Percentiles rank a stretch among this genome's conserved stretches.
These are phyloP conservation scores for Danio aesculapii DNA, from an alignment of 2,797 vertebrate species.

Conservation along the genomic window DNA sequence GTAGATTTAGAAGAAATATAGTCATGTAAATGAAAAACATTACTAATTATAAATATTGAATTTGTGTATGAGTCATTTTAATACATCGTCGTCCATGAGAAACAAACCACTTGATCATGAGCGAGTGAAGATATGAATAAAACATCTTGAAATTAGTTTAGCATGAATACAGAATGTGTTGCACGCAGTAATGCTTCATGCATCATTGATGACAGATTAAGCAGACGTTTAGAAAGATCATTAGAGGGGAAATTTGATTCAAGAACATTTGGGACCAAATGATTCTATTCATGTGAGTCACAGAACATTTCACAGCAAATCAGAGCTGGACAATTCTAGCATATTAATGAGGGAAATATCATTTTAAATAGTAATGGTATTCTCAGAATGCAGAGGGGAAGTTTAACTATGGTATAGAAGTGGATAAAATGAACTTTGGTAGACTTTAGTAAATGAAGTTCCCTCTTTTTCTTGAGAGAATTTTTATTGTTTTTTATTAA, in stretches of 20 bases:
- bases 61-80: neutral
- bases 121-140: conserved; percentile 17
- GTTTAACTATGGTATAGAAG: neutral
- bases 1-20: neutral
- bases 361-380: neutral
- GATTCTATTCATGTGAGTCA: conserved; percentile 21
- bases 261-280: conserved; percentile 17
- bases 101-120: neutral
- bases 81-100: neutral
- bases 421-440: neutral
- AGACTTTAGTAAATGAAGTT: neutral
- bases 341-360: neutral
- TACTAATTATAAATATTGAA: neutral
- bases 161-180: neutral
- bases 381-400: neutral
- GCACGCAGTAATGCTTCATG: neutral
- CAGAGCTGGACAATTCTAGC: neutral
- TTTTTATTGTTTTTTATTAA: too few relatives aligned
- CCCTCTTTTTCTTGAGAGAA: neutral
- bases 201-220: neutral
- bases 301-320: conserved; percentile 4
- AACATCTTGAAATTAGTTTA: conserved; percentile 13
- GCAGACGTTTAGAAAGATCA: neutral
- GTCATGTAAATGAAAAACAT: neutral
- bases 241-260: conserved; percentile 7